These are phyloP conservation scores for Argynnis bischoffii DNA, from an alignment of 2,888 invertebrate genomes.

Conservation along the genomic window DNA sequence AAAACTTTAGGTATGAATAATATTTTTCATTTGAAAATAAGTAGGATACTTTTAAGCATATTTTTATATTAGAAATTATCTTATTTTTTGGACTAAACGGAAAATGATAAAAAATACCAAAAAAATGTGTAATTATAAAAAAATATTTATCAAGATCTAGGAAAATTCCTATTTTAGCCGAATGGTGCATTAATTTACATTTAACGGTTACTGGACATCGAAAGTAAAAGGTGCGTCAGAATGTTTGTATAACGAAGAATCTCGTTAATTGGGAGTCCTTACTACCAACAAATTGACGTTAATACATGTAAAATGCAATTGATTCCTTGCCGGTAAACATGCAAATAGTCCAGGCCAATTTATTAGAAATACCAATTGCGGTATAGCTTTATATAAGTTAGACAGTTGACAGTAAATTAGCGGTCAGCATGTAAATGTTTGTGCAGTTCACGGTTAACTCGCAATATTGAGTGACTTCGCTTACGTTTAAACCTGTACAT, in stretches of 20 bases:
- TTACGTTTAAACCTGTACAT: no score
- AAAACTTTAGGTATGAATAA: no score
- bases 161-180: slow-evolving; percentile 1
- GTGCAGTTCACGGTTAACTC: neutral
- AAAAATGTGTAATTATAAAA: neutral
- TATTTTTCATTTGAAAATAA: no score
- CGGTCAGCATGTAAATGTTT: slow-evolving; percentile 8
- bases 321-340: slow-evolving; percentile 47
- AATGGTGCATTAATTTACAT: slow-evolving; percentile 30
- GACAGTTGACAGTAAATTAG: slow-evolving; percentile 12
- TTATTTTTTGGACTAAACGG: no score
- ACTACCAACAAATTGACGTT: slow-evolving; percentile 48
- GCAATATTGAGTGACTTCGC: neutral
- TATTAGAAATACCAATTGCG: slow-evolving; percentile 36
- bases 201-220: slow-evolving; percentile 30
- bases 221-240: slow-evolving; percentile 30
- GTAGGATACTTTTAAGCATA: no score
- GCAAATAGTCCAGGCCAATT: slow-evolving; percentile 41
- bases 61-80: no score
- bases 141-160: neutral
- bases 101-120: neutral
- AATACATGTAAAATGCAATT: slow-evolving; percentile 51
- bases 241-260: slow-evolving; percentile 44
- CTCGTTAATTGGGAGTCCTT: slow-evolving; percentile 49
- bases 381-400: slow-evolving; percentile 18